Evolutionary conservation across 2,888 invertebrate species (phyloP).

Genomic region (Cylindroiulus punctatus): DNA sequence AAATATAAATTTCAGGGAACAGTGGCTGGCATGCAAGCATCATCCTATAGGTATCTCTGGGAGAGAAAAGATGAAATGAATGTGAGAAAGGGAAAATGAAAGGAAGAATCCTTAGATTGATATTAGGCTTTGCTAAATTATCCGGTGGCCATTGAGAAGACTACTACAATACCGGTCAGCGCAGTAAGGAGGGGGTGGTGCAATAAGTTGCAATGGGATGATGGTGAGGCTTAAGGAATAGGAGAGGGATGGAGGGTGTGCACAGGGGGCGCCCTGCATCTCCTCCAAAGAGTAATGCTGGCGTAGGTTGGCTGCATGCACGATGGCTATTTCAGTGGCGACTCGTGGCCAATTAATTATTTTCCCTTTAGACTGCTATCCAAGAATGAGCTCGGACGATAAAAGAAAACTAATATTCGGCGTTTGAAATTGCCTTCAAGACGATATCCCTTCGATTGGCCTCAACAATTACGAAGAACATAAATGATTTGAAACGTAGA

Average conservation of each 20-base stretch:
- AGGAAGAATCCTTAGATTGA: conserved; percentile 1
- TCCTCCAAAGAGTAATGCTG: neutral
- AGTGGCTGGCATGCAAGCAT: neutral
- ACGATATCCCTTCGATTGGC: conserved; percentile 48
- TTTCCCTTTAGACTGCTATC: conserved; percentile 19
- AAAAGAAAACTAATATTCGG: conserved; percentile 48
- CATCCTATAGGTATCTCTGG: neutral
- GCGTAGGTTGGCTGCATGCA: neutral
- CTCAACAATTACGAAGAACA: conserved; percentile 47
- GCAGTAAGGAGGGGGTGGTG: neutral
- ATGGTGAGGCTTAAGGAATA: neutral
- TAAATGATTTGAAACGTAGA: conserved; percentile 47
- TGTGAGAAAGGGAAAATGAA: conserved; percentile 1
- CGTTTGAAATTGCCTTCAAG: conserved; percentile 43
- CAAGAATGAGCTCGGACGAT: conserved; percentile 34
- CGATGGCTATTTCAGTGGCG: conserved; percentile 1
- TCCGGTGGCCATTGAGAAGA: neutral
- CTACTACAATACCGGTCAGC: neutral
- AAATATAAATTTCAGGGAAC: neutral
- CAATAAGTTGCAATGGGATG: neutral
- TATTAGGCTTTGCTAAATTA: conserved; percentile 1
- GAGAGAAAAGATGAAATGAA: neutral
- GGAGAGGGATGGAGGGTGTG: neutral
- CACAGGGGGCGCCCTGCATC: neutral
- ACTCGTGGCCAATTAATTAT: conserved; percentile 42